Percentiles rank a stretch among this genome's conserved stretches.
These are phyloP conservation scores for Colistium nudipinnis DNA, from an alignment of 2,113 vertebrate genomes.

Conservation along the genomic window DNA sequence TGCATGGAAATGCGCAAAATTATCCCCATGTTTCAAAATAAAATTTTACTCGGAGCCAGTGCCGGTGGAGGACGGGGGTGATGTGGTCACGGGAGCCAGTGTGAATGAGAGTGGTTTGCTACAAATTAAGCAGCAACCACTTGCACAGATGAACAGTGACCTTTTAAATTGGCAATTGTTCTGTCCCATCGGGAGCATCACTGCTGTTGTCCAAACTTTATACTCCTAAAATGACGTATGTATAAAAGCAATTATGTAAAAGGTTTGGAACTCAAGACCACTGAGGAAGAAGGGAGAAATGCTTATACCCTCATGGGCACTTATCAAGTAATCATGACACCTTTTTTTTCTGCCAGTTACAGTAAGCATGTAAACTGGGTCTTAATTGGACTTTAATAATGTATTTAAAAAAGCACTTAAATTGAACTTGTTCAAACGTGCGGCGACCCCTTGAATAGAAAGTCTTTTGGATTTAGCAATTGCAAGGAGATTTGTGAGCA, in stretches of 20 bases:
- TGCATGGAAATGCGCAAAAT: background rate
- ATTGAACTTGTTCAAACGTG: background rate
- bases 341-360: background rate
- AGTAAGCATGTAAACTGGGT: background rate
- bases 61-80: background rate
- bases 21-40: background rate
- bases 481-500: background rate
- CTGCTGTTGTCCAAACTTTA: too few relatives aligned
- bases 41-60: too few relatives aligned
- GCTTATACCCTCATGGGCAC: too few relatives aligned
- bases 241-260: too few relatives aligned
- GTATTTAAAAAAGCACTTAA: background rate
- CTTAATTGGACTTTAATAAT: background rate
- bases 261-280: too few relatives aligned
- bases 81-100: too few relatives aligned
- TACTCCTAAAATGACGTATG: too few relatives aligned
- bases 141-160: background rate
- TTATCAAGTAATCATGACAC: background rate
- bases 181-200: too few relatives aligned
- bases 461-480: too few relatives aligned
- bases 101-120: too few relatives aligned
- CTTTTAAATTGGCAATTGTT: background rate
- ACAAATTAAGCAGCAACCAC: background rate
- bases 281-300: too few relatives aligned
- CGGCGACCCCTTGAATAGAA: background rate